Evolutionary conservation across 2,113 vertebrate species (phyloP).

Genomic region (Tringa solitaria): DNA sequence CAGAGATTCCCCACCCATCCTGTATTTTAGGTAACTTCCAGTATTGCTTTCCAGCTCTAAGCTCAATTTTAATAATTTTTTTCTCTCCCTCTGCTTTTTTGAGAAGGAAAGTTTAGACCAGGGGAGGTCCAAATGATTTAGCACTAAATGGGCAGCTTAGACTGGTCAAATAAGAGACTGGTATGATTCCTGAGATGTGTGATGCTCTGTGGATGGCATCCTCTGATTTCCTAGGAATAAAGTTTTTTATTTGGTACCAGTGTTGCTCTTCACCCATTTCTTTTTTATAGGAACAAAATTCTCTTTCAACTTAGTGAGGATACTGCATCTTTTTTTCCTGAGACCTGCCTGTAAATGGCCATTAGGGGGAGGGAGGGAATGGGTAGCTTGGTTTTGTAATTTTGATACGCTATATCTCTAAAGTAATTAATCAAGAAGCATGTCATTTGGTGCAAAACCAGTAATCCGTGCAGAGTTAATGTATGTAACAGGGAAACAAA

Average conservation of each 20-base stretch:
- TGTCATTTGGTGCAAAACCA: conserved; percentile 14
- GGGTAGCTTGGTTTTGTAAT: conserved; percentile 57
- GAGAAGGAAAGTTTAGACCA: conserved; percentile 2
- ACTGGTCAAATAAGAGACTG: conserved; percentile 1
- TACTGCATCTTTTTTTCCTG: conserved; percentile 69
- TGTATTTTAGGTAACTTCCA: conserved; percentile 13
- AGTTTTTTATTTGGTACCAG: conserved; percentile 10
- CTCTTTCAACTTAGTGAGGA: conserved; percentile 61
- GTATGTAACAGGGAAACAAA: neutral
- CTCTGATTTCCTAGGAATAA: neutral
- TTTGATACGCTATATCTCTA: conserved; percentile 27
- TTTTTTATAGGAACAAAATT: conserved; percentile 9
- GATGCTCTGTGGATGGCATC: conserved; percentile 27
- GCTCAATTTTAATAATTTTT: conserved; percentile 12
- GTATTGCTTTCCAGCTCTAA: conserved; percentile 33
- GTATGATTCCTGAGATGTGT: neutral
- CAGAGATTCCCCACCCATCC: conserved; percentile 48
- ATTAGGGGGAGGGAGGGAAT: conserved; percentile 33
- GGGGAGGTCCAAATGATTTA: neutral
- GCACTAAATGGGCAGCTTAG: conserved; percentile 9
- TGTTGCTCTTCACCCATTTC: conserved; percentile 12
- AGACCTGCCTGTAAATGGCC: conserved; percentile 73
- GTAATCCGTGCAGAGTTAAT: neutral
- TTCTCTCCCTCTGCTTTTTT: conserved; percentile 40
- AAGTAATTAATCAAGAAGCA: conserved; percentile 32